Conservation (phyloP, 2,797 vertebrate species). For the Aythya fuligula region DNA sequence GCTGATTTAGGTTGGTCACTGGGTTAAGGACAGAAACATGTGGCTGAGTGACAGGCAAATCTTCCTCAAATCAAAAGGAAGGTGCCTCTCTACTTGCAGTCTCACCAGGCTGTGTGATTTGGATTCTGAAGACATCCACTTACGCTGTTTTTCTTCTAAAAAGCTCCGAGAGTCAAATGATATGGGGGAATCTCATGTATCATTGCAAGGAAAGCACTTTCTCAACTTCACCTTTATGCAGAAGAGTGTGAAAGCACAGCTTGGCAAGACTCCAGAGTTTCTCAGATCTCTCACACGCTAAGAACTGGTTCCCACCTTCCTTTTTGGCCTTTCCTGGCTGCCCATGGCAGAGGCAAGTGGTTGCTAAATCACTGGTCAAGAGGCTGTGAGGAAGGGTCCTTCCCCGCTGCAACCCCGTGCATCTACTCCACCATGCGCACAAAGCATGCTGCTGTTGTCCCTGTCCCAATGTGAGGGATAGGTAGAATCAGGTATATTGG, state of each 20-base stretch:
- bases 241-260: background rate
- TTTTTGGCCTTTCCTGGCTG: background rate
- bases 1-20: background rate
- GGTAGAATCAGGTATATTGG: fast-evolving
- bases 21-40: background rate
- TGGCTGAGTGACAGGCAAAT: background rate
- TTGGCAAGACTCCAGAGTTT: background rate
- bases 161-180: background rate
- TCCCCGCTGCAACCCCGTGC: fast-evolving
- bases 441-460: no score
- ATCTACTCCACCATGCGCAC: fast-evolving
- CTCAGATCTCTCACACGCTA: background rate
- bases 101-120: background rate
- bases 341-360: background rate
- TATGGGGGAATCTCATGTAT: background rate
- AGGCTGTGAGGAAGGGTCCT: background rate
- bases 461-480: fast-evolving
- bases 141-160: background rate
- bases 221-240: background rate
- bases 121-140: background rate
- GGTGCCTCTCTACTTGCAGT: background rate
- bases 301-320: background rate
- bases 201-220: background rate
- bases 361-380: background rate
- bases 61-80: background rate